Conservation (phyloP, 2,113 vertebrate genomes). For the Gasterosteus aculeatus region DNA sequence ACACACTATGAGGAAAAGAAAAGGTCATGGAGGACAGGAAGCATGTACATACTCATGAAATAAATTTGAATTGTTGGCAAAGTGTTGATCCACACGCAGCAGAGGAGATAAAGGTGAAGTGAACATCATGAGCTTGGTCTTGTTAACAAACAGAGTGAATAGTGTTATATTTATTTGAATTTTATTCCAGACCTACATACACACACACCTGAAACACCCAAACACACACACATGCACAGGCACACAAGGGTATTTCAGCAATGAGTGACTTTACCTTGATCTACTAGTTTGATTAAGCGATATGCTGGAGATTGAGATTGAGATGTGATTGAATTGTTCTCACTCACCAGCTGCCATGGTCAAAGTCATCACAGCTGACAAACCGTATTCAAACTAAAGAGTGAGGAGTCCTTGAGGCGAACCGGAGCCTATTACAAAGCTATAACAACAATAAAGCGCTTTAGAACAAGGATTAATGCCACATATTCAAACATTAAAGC, state of each 20-base stretch:
- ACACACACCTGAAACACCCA: not conserved
- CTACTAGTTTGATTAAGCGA: slow-evolving; percentile 57
- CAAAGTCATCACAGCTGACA: slow-evolving; percentile 52
- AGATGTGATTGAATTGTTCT: slow-evolving; percentile 52
- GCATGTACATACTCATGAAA: no score
- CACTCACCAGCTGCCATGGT: slow-evolving; percentile 37
- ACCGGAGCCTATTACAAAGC: slow-evolving; percentile 48
- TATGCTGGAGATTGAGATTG: slow-evolving; percentile 49
- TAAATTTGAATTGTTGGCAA: no score
- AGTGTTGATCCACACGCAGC: no score
- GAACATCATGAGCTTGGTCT: no score
- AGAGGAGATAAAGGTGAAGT: no score
- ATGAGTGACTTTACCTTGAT: slow-evolving; percentile 60
- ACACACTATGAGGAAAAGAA: no score
- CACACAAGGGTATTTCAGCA: slow-evolving; percentile 13
- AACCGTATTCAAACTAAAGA: slow-evolving; percentile 42
- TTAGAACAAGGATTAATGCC: slow-evolving; percentile 40
- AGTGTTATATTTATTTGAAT: not conserved
- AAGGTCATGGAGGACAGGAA: no score
- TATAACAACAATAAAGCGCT: slow-evolving; percentile 54
- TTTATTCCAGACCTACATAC: not conserved
- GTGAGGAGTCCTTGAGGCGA: slow-evolving; percentile 61
- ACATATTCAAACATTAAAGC: slow-evolving; percentile 19
- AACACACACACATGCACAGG: not conserved
- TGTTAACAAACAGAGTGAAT: no score